Conservation (phyloP, 2,888 invertebrate species). For the Cephus spinipes region DNA sequence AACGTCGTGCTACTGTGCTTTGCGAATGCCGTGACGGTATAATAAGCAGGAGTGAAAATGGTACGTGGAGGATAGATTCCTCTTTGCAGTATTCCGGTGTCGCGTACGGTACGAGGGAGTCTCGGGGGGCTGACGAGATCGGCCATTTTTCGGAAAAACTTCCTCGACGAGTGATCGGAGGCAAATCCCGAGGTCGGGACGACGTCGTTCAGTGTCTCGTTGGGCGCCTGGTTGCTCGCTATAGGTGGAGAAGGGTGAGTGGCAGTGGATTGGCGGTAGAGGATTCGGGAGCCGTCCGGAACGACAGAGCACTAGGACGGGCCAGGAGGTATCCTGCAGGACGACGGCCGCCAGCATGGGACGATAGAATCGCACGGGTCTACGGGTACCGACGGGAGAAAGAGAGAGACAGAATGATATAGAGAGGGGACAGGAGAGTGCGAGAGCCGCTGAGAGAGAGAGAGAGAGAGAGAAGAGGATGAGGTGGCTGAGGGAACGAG, state of each 20-base stretch:
- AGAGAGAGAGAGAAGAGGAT: conserved; percentile 26
- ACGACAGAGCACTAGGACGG: conserved; percentile 23
- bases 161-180: conserved; percentile 11
- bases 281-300: conserved; percentile 18
- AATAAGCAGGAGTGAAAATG: not conserved
- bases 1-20: not conserved
- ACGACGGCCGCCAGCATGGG: conserved; percentile 42
- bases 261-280: not conserved
- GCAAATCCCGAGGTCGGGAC: not conserved
- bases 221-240: not conserved
- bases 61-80: not conserved
- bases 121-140: no score
- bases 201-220: not conserved
- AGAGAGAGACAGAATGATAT: conserved; percentile 28
- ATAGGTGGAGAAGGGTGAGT: not conserved
- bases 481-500: conserved; percentile 31
- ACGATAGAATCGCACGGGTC: conserved; percentile 21
- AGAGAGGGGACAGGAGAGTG: conserved; percentile 24
- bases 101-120: not conserved
- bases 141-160: no score
- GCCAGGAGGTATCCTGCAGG: conserved; percentile 52
- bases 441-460: conserved; percentile 12
- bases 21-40: not conserved
- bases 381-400: conserved; percentile 25
- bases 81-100: not conserved